These are phyloP conservation scores for Cynaeus angustus DNA, from an alignment of 2,888 invertebrate genomes.

Conservation along the genomic window DNA sequence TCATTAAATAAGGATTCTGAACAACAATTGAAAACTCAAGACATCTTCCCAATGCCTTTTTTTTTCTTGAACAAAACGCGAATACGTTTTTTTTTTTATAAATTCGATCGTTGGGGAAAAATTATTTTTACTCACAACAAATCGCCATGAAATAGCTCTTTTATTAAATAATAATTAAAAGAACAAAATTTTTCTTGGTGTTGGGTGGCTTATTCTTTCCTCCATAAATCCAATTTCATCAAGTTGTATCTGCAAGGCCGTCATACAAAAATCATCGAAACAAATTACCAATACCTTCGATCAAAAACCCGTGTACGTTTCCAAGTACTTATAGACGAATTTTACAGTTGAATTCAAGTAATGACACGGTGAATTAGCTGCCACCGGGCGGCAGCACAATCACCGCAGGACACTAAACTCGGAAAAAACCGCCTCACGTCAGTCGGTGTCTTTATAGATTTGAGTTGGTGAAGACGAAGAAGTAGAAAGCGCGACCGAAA, in stretches of 20 bases:
- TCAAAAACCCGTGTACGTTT: conserved; percentile 35
- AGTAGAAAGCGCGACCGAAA: conserved; percentile 22
- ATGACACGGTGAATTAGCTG: conserved; percentile 40
- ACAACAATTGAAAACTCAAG: no score
- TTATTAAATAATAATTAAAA: no score
- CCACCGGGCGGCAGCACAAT: conserved; percentile 40
- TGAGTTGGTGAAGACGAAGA: conserved; percentile 15
- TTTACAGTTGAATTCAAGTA: conserved; percentile 44
- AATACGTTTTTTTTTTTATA: no score
- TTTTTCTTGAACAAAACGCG: no score
- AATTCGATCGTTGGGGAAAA: no score
- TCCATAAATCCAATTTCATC: conserved; percentile 8
- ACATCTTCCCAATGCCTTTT: no score
- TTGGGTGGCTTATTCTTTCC: neutral
- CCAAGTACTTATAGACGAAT: conserved; percentile 40
- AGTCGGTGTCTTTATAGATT: conserved; percentile 20
- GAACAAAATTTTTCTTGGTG: no score
- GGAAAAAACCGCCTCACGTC: conserved; percentile 36
- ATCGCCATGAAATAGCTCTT: no score
- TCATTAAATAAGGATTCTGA: no score
- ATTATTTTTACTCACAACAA: no score
- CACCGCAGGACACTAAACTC: conserved; percentile 35
- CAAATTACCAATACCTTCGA: conserved; percentile 31
- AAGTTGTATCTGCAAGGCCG: conserved; percentile 15
- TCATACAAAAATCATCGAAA: conserved; percentile 20